These are phyloP conservation scores for Drosophila virilis DNA, from an alignment of 1,140 invertebrate genomes.

Conservation along the genomic window DNA sequence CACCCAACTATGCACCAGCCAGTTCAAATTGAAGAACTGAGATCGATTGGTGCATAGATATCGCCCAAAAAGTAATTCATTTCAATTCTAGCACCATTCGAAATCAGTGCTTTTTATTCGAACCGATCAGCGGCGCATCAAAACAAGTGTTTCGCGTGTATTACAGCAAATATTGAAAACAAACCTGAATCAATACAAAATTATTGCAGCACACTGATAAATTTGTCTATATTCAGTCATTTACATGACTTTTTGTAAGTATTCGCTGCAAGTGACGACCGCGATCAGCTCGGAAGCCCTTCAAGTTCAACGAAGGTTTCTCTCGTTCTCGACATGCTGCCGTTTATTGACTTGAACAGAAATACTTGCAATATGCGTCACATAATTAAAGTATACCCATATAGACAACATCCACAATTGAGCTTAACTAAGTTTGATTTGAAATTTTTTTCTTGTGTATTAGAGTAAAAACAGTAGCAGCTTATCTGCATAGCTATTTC, in stretches of 20 bases:
- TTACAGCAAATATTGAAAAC: neutral
- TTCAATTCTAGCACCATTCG: constrained; percentile 79
- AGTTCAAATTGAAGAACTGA: constrained; percentile 78
- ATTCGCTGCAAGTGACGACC: constrained; percentile 30
- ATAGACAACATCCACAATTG: too few relatives aligned
- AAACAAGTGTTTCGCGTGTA: constrained; percentile 8
- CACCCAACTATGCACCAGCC: neutral
- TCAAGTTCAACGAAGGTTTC: constrained; percentile 51
- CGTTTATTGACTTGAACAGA: constrained; percentile 1
- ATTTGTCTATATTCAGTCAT: neutral
- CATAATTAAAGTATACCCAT: neutral
- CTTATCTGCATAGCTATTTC: too few relatives aligned
- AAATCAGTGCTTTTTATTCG: constrained; percentile 82
- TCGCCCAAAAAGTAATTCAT: constrained; percentile 31
- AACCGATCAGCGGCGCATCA: constrained; percentile 57
- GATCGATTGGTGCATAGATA: constrained; percentile 83
- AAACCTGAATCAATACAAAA: neutral
- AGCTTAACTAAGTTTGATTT: neutral
- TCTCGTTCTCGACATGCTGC: neutral
- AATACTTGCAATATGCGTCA: neutral
- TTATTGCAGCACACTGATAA: neutral
- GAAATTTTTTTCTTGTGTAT: neutral
- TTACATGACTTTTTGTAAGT: neutral
- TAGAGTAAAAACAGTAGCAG: too few relatives aligned
- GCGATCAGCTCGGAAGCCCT: constrained; percentile 51